phyloP scores from a whole-genome alignment of 2,113 vertebrate genomes.

The Etheostoma cragini region DNA sequence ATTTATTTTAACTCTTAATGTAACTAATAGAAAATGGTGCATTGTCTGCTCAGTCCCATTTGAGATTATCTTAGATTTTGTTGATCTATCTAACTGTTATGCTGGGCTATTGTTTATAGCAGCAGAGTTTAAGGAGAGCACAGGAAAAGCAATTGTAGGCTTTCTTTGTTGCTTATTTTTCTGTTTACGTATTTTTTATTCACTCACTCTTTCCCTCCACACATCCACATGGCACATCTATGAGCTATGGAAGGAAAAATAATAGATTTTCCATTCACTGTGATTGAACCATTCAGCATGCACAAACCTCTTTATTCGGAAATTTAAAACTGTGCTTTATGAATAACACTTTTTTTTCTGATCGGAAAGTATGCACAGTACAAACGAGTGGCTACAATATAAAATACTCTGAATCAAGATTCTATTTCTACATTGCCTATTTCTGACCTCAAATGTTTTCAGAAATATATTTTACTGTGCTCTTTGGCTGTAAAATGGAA shows the following conservation, averaged over 20 bases:
- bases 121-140: conserved; percentile 41
- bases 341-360: not conserved
- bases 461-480: too few relatives aligned
- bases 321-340: conserved; percentile 7
- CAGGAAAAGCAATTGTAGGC: conserved; percentile 26
- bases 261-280: conserved; percentile 4
- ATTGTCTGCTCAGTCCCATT: conserved; percentile 33
- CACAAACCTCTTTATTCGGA: conserved; percentile 18
- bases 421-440: too few relatives aligned
- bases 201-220: not conserved
- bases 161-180: conserved; percentile 38
- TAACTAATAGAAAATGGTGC: not conserved
- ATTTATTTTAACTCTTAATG: not conserved
- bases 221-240: not conserved
- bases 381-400: not conserved
- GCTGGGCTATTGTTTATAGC: conserved; percentile 39
- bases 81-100: conserved; percentile 36
- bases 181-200: conserved; percentile 14
- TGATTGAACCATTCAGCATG: not conserved
- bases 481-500: too few relatives aligned
- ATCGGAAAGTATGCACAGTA: not conserved
- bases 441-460: too few relatives aligned
- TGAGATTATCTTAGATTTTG: conserved; percentile 14
- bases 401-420: not conserved
- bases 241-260: conserved; percentile 3